These are phyloP conservation scores for Ctenosaura bakeri DNA, from an alignment of 2,797 vertebrate species.

Conservation along the genomic window DNA sequence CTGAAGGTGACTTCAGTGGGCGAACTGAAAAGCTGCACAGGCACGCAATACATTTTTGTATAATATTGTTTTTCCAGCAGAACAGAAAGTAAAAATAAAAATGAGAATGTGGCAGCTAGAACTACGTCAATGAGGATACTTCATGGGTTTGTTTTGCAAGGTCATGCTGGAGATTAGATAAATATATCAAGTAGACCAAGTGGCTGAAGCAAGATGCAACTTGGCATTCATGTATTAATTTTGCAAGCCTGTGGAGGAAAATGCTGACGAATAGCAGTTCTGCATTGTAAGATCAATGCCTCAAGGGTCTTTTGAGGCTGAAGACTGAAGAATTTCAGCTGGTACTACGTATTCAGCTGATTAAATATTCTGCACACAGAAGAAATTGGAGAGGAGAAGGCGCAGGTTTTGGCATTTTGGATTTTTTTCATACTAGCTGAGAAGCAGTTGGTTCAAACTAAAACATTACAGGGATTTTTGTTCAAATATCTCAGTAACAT, in stretches of 20 bases:
- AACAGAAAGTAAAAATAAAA: background rate
- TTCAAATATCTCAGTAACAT: background rate
- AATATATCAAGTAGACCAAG: background rate
- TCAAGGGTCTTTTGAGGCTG: slow-evolving; percentile 49
- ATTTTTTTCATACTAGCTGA: background rate
- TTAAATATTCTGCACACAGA: background rate
- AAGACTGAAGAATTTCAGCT: slow-evolving; percentile 22
- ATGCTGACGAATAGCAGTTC: background rate
- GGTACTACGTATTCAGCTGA: slow-evolving; percentile 37
- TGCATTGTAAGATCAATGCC: background rate
- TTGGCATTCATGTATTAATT: background rate
- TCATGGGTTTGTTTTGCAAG: background rate
- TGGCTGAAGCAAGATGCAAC: background rate
- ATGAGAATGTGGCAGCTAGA: background rate
- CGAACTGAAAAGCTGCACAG: background rate
- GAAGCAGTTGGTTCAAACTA: background rate
- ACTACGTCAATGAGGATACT: no score
- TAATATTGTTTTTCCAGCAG: background rate
- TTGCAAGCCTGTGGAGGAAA: background rate
- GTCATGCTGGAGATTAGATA: background rate
- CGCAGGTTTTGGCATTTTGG: background rate
- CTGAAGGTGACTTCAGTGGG: background rate
- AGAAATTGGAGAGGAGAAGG: background rate
- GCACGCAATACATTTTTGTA: background rate
- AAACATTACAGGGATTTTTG: background rate